Conservation (phyloP, 2,888 invertebrate species). For the Coremacera marginata region DNA sequence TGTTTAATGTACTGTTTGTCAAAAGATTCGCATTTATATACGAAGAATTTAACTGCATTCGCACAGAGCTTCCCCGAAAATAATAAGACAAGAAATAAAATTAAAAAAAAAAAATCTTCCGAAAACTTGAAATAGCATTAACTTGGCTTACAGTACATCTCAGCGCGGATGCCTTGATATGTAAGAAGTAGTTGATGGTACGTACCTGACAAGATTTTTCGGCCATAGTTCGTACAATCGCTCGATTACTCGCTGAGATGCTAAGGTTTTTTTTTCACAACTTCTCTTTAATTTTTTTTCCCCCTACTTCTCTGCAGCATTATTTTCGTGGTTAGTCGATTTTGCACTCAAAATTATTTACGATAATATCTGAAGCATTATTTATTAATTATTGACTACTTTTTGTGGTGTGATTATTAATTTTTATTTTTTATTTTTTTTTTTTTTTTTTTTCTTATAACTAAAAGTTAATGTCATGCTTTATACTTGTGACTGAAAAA, state of each 20-base stretch:
- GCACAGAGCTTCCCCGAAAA: slow-evolving; percentile 6
- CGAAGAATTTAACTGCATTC: slow-evolving; percentile 49
- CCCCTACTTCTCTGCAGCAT: not conserved
- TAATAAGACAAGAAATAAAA: slow-evolving; percentile 1
- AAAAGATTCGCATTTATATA: slow-evolving; percentile 49
- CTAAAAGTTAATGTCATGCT: too few relatives aligned
- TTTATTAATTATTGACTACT: too few relatives aligned
- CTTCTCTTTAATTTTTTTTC: not conserved
- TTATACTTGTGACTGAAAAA: too few relatives aligned
- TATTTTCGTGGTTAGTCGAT: not conserved
- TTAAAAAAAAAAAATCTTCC: not conserved
- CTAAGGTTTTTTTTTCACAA: too few relatives aligned
- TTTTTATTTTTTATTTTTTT: too few relatives aligned
- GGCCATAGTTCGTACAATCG: too few relatives aligned
- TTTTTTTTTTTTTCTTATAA: too few relatives aligned
- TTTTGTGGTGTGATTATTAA: too few relatives aligned
- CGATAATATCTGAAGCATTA: too few relatives aligned
- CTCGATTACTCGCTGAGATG: too few relatives aligned
- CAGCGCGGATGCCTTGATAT: not conserved
- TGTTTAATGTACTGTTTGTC: slow-evolving; percentile 7
- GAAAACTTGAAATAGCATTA: slow-evolving; percentile 28
- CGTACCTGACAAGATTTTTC: too few relatives aligned
- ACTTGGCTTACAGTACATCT: not conserved
- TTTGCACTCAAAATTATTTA: not conserved
- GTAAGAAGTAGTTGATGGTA: too few relatives aligned